Evolutionary conservation across 1,140 invertebrate species (phyloP).

Genomic region (Hetaerina americana): DNA sequence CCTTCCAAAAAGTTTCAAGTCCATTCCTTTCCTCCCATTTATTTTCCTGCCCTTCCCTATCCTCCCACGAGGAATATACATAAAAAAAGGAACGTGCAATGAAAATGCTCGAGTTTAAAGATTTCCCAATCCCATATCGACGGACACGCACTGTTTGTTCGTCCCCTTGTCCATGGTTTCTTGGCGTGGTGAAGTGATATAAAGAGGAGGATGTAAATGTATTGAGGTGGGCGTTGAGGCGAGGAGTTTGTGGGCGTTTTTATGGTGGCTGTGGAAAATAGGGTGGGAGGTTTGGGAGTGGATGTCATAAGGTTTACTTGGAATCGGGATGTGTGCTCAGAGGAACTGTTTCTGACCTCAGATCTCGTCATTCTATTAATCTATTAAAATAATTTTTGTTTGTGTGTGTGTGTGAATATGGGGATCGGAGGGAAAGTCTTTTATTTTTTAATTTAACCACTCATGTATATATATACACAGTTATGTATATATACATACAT

Average conservation of each 20-base stretch:
- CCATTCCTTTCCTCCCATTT: background rate
- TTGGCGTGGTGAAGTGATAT: background rate
- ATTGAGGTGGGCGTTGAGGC: background rate
- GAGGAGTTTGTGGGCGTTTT: background rate
- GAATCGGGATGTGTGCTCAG: background rate
- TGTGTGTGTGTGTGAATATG: background rate
- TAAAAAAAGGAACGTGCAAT: no score
- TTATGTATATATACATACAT: background rate
- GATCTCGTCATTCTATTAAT: constrained; percentile 3
- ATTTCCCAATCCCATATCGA: background rate
- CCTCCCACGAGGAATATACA: no score
- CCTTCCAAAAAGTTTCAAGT: background rate
- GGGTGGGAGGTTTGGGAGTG: background rate
- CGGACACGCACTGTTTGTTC: background rate
- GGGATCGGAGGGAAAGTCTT: constrained; percentile 1
- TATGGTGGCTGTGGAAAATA: background rate
- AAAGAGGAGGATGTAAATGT: background rate
- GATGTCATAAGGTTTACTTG: background rate
- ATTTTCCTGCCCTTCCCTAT: no score
- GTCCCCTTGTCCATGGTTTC: background rate
- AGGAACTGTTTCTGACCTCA: constrained; percentile 2
- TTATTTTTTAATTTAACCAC: constrained; percentile 3
- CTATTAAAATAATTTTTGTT: constrained; percentile 1
- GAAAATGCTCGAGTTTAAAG: background rate
- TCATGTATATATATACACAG: background rate